Conservation (phyloP, 1,140 invertebrate species). For the Drosophila dunni region DNA sequence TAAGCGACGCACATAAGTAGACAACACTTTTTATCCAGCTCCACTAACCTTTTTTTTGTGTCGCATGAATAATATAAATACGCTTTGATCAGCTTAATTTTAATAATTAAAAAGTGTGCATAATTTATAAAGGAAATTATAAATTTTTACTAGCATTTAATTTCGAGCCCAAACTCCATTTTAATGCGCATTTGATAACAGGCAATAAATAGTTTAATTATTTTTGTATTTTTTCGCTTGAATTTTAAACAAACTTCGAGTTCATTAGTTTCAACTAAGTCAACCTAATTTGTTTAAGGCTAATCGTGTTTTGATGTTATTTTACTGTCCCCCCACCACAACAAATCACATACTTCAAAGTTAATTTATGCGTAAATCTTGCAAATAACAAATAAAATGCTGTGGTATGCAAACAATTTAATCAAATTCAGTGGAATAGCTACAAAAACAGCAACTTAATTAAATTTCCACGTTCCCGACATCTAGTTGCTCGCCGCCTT, state of each 20-base stretch:
- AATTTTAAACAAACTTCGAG: background rate
- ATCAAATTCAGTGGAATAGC: slow-evolving; percentile 43
- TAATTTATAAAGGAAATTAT: too few species aligned
- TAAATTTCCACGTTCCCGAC: slow-evolving; percentile 54
- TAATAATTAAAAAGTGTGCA: too few species aligned
- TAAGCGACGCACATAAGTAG: slow-evolving; percentile 17
- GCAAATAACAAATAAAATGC: slow-evolving; percentile 52
- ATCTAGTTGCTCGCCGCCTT: slow-evolving; percentile 13
- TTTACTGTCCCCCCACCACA: background rate
- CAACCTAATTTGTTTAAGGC: slow-evolving; percentile 9
- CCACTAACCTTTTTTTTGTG: too few species aligned
- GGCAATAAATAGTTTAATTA: background rate
- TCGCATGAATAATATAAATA: too few species aligned
- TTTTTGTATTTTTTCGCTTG: background rate
- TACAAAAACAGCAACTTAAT: slow-evolving; percentile 49
- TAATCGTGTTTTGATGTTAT: slow-evolving; percentile 36
- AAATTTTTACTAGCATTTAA: too few species aligned
- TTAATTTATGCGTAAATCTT: slow-evolving; percentile 54
- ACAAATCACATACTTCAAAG: slow-evolving; percentile 38
- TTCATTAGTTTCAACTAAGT: slow-evolving; percentile 26
- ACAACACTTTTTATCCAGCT: background rate
- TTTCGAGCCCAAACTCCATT: background rate
- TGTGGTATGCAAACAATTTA: slow-evolving; percentile 60
- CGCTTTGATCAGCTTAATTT: too few species aligned
- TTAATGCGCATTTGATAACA: background rate